Evolutionary conservation across 2,797 vertebrate species (phyloP).

Genomic region (Ptychadena robeensis): DNA sequence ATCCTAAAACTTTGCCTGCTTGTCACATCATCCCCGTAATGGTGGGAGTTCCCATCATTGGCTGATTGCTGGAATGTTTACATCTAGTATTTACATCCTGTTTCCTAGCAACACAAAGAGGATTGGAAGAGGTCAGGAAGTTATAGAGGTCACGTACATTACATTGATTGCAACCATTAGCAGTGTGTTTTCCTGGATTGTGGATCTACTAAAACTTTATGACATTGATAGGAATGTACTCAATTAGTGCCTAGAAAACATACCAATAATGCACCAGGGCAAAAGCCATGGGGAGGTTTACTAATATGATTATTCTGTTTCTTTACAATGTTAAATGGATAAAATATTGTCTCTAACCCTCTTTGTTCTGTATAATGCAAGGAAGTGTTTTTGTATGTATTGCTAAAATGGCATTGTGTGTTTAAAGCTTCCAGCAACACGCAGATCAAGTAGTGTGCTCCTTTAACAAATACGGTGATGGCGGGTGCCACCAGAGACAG

Average conservation of each 20-base stretch:
- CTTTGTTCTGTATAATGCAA: not conserved
- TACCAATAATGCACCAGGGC: not conserved
- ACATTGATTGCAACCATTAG: slow-evolving; percentile 27
- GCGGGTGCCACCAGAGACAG: no score
- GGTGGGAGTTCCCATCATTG: not conserved
- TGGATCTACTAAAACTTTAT: slow-evolving; percentile 12
- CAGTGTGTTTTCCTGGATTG: not conserved
- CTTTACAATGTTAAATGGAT: not conserved
- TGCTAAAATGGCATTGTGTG: not conserved
- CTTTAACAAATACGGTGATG: no score
- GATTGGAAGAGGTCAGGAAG: slow-evolving; percentile 12
- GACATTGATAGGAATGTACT: slow-evolving; percentile 17
- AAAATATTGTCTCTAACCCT: not conserved
- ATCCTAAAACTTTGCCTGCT: not conserved
- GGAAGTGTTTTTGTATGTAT: not conserved
- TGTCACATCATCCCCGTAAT: not conserved
- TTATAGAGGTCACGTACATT: slow-evolving; percentile 11
- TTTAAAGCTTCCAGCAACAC: not conserved
- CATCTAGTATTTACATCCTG: slow-evolving; percentile 15
- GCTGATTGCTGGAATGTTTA: slow-evolving; percentile 6
- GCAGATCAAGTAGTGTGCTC: not conserved
- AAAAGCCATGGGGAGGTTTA: not conserved
- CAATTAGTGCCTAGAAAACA: slow-evolving; percentile 18
- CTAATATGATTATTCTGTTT: slow-evolving; percentile 9
- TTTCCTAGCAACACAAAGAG: slow-evolving; percentile 5